A percentile compares a stretch with the other conserved stretches of the same genome.
Conservation (phyloP, 2,888 invertebrate species). For the Alentia gelatinosa region DNA sequence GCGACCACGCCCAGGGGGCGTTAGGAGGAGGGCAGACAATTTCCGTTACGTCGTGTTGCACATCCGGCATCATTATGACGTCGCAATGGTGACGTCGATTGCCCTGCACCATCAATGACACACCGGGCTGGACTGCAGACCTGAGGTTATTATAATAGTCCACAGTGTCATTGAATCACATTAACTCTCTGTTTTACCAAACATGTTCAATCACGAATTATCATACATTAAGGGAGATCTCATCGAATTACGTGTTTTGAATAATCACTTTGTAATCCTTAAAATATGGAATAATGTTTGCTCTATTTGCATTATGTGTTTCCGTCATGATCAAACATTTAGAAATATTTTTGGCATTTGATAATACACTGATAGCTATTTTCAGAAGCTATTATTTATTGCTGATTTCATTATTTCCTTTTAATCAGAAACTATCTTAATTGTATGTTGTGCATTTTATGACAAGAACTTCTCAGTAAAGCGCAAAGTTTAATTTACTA, state of each 20-base stretch:
- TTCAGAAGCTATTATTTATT: not conserved
- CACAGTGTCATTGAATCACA: not conserved
- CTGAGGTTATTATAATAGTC: not conserved
- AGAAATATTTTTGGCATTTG: not conserved
- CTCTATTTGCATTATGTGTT: not conserved
- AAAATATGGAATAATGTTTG: not conserved
- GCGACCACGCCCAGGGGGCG: not conserved
- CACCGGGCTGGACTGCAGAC: not conserved
- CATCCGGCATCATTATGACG: not conserved
- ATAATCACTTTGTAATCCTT: not conserved
- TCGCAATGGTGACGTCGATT: not conserved
- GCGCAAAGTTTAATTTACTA: too few relatives aligned
- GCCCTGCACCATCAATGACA: not conserved
- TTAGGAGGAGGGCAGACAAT: not conserved
- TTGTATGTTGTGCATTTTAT: too few relatives aligned
- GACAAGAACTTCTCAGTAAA: too few relatives aligned
- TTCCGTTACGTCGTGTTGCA: conserved; percentile 19
- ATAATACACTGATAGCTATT: too few relatives aligned
- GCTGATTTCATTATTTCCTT: too few relatives aligned
- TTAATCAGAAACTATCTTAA: too few relatives aligned
- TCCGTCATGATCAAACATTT: not conserved
- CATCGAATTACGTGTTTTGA: not conserved
- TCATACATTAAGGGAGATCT: not conserved
- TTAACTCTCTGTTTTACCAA: not conserved
- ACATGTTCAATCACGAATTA: not conserved